These are phyloP conservation scores for Macaca mulatta DNA, from an alignment of 2,113 vertebrate genomes.

Conservation along the genomic window DNA sequence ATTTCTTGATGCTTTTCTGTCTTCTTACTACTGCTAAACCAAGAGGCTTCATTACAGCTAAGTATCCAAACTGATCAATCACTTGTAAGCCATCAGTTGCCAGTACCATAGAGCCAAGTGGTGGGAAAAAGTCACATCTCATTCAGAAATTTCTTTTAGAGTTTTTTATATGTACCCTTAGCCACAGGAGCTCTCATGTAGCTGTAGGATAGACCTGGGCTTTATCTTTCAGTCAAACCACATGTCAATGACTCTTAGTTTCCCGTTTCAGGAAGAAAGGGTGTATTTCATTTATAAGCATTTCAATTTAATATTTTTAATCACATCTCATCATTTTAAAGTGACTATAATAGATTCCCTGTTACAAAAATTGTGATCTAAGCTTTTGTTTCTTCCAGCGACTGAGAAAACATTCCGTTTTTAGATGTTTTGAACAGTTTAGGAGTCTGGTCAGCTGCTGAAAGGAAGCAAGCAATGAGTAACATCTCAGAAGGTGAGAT, in stretches of 20 bases:
- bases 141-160: background rate
- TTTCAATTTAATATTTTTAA: background rate
- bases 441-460: background rate
- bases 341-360: background rate
- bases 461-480: background rate
- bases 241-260: background rate
- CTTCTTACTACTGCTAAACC: background rate
- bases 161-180: background rate
- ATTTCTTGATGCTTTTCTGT: background rate
- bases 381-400: background rate
- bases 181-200: background rate
- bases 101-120: background rate
- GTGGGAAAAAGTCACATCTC: background rate
- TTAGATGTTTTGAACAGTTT: background rate
- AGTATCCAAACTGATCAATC: background rate
- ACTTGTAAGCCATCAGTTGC: background rate
- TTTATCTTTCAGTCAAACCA: background rate
- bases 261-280: background rate
- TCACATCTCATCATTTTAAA: background rate
- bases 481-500: background rate
- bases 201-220: background rate
- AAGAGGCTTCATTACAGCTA: background rate
- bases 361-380: background rate
- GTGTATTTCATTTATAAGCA: background rate
- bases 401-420: background rate